phyloP scores from a whole-genome alignment of 2,113 vertebrate genomes.

The Nibea coibor region DNA sequence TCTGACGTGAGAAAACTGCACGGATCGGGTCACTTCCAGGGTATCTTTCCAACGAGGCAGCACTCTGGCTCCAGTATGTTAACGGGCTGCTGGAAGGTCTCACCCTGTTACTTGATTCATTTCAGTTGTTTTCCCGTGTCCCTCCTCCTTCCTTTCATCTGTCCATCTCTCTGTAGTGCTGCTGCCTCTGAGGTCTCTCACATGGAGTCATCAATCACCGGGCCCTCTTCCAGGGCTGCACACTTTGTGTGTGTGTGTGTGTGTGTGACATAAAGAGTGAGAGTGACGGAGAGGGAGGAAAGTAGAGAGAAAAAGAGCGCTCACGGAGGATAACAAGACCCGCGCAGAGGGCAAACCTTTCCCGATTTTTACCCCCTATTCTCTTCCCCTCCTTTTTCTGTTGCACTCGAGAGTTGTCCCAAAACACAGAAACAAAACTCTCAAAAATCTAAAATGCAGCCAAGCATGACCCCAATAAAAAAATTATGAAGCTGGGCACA shows the following conservation, averaged over 20 bases:
- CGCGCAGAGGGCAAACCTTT: constrained; percentile 18
- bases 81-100: constrained; percentile 49
- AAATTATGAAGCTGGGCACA: constrained; percentile 1
- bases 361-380: not conserved
- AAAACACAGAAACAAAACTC: constrained; percentile 5
- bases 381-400: not conserved
- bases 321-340: constrained; percentile 43
- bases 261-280: constrained; percentile 45
- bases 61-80: constrained; percentile 19
- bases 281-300: constrained; percentile 41
- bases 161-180: constrained; percentile 66
- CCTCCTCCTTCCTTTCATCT: constrained; percentile 62
- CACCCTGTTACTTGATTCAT: constrained; percentile 55
- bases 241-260: constrained; percentile 6
- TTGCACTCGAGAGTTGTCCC: not conserved
- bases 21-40: constrained; percentile 24
- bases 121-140: constrained; percentile 35
- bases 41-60: constrained; percentile 40
- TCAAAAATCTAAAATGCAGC: constrained; percentile 18
- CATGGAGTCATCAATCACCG: constrained; percentile 69
- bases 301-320: constrained; percentile 28
- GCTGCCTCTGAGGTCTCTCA: constrained; percentile 64
- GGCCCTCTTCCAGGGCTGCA: constrained; percentile 53
- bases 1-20: constrained; percentile 14
- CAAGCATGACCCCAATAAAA: constrained; percentile 20